Percentiles rank a stretch among this genome's conserved stretches.
Conservation (phyloP, 2,888 invertebrate species). For the Dasysyrphus tricinctus region DNA sequence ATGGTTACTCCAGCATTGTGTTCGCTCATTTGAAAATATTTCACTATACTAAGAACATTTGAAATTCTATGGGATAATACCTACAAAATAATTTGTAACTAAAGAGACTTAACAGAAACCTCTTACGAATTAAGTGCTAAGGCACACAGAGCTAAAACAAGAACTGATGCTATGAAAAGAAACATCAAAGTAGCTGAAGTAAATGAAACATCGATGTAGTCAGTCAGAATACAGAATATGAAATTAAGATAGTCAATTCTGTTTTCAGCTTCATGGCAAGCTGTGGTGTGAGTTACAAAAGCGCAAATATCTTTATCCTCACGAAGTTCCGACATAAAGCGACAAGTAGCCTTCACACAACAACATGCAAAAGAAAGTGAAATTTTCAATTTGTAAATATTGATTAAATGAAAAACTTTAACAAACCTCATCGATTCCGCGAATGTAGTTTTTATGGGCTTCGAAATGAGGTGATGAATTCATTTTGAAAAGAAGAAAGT, state of each 20-base stretch:
- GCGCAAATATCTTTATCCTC: constrained; percentile 41
- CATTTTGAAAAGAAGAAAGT: constrained; percentile 4
- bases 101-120: neutral
- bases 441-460: constrained; percentile 60
- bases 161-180: neutral
- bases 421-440: constrained; percentile 59
- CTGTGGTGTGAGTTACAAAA: constrained; percentile 19
- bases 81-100: neutral
- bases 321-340: constrained; percentile 31
- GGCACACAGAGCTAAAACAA: neutral
- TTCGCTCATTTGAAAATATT: constrained; percentile 34
- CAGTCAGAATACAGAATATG: constrained; percentile 33
- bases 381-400: neutral
- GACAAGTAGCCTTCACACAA: constrained; percentile 36
- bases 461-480: constrained; percentile 48
- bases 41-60: constrained; percentile 40
- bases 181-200: constrained; percentile 19
- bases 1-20: constrained; percentile 51
- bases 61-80: constrained; percentile 37
- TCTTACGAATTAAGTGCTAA: constrained; percentile 43
- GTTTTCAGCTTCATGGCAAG: constrained; percentile 47
- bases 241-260: constrained; percentile 38
- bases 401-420: neutral
- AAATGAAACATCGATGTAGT: constrained; percentile 24
- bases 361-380: neutral